Percentiles rank a stretch among this genome's conserved stretches.
Evolutionary conservation across 2,113 vertebrate genomes (phyloP).

Genomic region (Bufo gargarizans): DNA sequence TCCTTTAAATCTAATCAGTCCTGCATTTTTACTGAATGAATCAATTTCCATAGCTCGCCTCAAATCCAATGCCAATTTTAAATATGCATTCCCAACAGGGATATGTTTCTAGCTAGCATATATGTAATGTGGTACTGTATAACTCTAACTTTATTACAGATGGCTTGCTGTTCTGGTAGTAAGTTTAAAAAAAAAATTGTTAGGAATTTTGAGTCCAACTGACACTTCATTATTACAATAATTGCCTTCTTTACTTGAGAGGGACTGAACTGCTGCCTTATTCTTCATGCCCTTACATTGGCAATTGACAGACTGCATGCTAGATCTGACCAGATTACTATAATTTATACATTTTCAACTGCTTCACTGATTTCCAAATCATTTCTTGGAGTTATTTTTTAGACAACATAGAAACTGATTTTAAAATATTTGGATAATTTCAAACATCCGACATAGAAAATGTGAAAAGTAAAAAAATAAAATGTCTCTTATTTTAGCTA

Average conservation of each 20-base stretch:
- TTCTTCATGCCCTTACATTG: conserved; percentile 8
- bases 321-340: conserved; percentile 3
- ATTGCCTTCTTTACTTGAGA: conserved; percentile 22
- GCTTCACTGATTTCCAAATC: background rate
- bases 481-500: background rate
- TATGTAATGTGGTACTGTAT: conserved; percentile 2
- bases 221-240: conserved; percentile 31
- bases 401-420: background rate
- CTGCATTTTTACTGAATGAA: conserved; percentile 48
- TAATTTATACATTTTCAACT: conserved; percentile 29
- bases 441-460: background rate
- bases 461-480: background rate
- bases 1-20: conserved; percentile 35
- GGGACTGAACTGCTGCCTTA: background rate
- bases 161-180: conserved; percentile 31
- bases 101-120: background rate
- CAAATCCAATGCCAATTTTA: conserved; percentile 42
- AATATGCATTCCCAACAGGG: conserved; percentile 36
- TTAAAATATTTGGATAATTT: conserved; percentile 11
- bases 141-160: conserved; percentile 15
- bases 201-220: conserved; percentile 21
- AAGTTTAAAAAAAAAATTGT: conserved; percentile 26
- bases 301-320: background rate
- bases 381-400: background rate
- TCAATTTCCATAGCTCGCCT: conserved; percentile 37